A percentile compares a stretch with the other conserved stretches of the same genome.
Conservation (phyloP, 2,797 vertebrate genomes). For the Cuculus canorus region DNA sequence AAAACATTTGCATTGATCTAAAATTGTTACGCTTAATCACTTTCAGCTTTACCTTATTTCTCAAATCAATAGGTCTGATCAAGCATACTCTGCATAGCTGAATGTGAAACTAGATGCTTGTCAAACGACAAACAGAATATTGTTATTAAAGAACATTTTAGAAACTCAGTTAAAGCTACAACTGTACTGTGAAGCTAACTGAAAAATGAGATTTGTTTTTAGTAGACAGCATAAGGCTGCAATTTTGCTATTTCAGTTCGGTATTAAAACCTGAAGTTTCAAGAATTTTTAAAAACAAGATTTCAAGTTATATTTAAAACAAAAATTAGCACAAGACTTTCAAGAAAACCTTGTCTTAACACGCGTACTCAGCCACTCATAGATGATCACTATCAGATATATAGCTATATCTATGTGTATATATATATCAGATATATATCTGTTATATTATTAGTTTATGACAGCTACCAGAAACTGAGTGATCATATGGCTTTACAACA, state of each 20-base stretch:
- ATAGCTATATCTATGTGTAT: neutral
- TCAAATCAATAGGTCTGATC: neutral
- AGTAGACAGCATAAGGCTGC: neutral
- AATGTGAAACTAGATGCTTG: neutral
- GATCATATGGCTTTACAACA: rapidly evolving
- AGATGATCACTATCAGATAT: neutral
- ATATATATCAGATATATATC: neutral
- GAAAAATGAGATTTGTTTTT: neutral
- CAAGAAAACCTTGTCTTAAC: neutral
- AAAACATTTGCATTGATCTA: slow-evolving; percentile 19
- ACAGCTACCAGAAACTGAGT: neutral
- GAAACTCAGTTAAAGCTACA: neutral
- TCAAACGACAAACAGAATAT: neutral
- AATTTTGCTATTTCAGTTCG: neutral
- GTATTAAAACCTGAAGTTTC: neutral
- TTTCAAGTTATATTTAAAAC: neutral
- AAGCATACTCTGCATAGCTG: neutral
- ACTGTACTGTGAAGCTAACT: neutral
- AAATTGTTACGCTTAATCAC: neutral
- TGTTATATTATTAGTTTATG: neutral
- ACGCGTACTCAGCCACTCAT: neutral
- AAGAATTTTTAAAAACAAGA: neutral
- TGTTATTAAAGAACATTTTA: neutral
- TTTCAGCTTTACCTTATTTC: neutral
- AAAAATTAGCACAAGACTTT: neutral